Evolutionary conservation across 2,113 vertebrate species (phyloP).

Genomic region (Bos javanicus): DNA sequence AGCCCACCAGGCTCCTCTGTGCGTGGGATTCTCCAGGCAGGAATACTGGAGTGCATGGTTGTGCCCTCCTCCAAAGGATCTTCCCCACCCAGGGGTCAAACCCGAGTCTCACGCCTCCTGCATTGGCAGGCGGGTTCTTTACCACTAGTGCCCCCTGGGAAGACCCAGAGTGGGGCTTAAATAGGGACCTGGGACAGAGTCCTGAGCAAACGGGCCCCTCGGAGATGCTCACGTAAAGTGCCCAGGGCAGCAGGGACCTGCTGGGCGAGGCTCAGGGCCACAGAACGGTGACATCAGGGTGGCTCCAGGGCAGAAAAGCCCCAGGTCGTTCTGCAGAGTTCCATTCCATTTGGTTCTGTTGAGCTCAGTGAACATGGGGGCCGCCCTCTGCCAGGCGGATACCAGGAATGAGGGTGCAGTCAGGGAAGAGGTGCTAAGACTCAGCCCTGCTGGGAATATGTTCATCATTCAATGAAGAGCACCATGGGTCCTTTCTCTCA

Average conservation of each 20-base stretch:
- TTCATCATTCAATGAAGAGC: rapidly evolving
- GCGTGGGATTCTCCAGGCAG: neutral
- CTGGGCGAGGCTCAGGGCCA: rapidly evolving
- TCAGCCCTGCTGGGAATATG: rapidly evolving
- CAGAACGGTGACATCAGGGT: rapidly evolving
- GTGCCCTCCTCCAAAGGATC: neutral
- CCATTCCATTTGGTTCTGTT: rapidly evolving
- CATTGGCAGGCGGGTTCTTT: neutral
- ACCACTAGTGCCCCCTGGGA: neutral
- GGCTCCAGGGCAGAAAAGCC: neutral
- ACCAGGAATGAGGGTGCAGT: rapidly evolving
- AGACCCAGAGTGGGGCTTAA: neutral
- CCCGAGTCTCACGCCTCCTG: neutral
- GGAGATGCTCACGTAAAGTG: rapidly evolving
- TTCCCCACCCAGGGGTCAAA: neutral
- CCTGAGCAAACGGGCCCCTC: rapidly evolving
- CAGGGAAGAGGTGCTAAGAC: rapidly evolving
- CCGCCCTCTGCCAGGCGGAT: rapidly evolving
- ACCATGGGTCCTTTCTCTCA: rapidly evolving
- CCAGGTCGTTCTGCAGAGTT: neutral
- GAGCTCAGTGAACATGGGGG: rapidly evolving
- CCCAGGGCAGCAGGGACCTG: neutral
- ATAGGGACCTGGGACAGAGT: neutral
- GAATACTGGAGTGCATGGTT: neutral
- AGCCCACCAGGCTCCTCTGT: neutral